Conservation (phyloP, 1,140 invertebrate species). For the Drosophila busckii region DNA sequence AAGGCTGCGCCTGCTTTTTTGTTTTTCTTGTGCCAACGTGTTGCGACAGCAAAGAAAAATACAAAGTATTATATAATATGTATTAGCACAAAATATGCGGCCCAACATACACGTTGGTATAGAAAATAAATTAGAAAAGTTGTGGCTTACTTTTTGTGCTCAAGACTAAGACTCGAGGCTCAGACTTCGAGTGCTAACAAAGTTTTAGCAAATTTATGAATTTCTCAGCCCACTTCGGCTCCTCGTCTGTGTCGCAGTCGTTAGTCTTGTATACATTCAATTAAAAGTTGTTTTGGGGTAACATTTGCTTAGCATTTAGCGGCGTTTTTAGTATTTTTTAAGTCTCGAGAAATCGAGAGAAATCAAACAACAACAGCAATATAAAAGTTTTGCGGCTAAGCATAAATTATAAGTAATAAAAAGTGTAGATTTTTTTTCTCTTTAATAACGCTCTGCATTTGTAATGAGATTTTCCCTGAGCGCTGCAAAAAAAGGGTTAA, state of each 20-base stretch:
- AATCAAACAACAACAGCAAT: conserved; percentile 49
- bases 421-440: conserved; percentile 9
- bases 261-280: conserved; percentile 51
- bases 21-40: background rate
- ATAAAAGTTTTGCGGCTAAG: conserved; percentile 33
- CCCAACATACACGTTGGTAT: conserved; percentile 32
- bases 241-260: background rate
- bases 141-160: conserved; percentile 33
- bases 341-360: conserved; percentile 7
- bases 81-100: conserved; percentile 49
- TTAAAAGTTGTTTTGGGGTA: conserved; percentile 60
- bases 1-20: conserved; percentile 4
- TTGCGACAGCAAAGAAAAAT: conserved; percentile 50
- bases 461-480: conserved; percentile 40
- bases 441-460: conserved; percentile 37
- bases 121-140: conserved; percentile 72
- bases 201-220: conserved; percentile 66
- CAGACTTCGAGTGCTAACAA: conserved; percentile 29
- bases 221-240: conserved; percentile 21
- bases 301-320: conserved; percentile 64
- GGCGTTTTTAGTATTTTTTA: conserved; percentile 1
- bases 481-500: conserved; percentile 34
- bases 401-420: conserved; percentile 14
- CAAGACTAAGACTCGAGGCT: background rate
- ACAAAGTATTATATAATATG: conserved; percentile 70